Base-by-base conservation (phyloP, 2,113 vertebrate genomes). In the Oncorhynchus mykiss region DNA sequence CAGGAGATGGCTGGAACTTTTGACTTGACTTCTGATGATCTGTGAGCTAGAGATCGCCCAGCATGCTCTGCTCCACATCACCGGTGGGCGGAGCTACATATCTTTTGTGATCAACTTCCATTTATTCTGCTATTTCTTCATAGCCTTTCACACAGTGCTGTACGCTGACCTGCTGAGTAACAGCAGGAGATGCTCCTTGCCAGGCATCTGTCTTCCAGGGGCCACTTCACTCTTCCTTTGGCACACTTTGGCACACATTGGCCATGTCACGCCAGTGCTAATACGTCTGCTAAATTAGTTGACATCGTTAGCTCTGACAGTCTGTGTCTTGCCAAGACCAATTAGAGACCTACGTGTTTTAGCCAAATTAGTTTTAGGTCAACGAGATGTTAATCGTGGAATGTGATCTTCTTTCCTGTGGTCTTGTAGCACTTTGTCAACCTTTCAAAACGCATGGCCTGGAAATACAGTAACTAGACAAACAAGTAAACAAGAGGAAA, bases 231-330 rank as follows among this genome's bases (percentile, higher is more conserved):
- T 82, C 82, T 80, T 87, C 77, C 70, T 87, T 77, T 75, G 81
- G 39, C 39, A 77, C 81, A 79, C 25, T 25, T 25, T 25, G 25
- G 25, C 25, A 25, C 25, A 7, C 74, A 85, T 78, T 80, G 82
- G 84, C 83, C 76, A 22, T 84, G 86, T 91, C 89, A 88, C 76
- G 80, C 86, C 80, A 72, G 72, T 45, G 29, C 80, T 90, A 90
- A 90, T 91, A 82, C 9, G 73, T 85, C 81, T 82, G 84, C 83
- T 90, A 88, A 92, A 90, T 90, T 87, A 87, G 83, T 82, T 83
- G 73, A 68, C 80, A 80, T 82, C 79, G 84, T 84, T 85, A 67
- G 84, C 82, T 82, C 80, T 83, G 86, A 86, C 86, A 82, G 80
- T 87, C 72, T 78, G 70, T 78, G 71, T 82, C 75, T 75, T 88